Evolutionary conservation across 1,140 invertebrate species (phyloP).

Genomic region (Eufriesea mexicana): DNA sequence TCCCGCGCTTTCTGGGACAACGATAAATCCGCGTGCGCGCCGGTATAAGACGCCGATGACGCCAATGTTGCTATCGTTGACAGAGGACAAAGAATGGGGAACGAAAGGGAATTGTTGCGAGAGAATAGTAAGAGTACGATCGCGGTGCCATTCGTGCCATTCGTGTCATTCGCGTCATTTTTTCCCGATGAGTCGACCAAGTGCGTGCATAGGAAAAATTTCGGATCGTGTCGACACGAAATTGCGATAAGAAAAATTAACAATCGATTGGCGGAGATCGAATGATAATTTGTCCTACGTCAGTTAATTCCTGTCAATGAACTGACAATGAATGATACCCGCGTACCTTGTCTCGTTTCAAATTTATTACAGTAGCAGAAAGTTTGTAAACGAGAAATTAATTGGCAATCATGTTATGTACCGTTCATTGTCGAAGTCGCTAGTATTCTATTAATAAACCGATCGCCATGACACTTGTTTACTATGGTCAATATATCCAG

Average conservation of each 20-base stretch:
- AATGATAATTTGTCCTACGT: too few relatives aligned
- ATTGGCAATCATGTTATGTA: background rate
- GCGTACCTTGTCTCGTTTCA: too few relatives aligned
- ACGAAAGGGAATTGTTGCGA: background rate
- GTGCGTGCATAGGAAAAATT: too few relatives aligned
- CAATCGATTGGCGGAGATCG: too few relatives aligned
- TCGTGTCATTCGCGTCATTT: too few relatives aligned
- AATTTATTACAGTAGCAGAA: background rate
- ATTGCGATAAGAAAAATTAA: too few relatives aligned
- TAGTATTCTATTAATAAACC: background rate
- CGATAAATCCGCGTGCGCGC: conserved; percentile 60
- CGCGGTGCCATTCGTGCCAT: background rate
- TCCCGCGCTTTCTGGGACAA: conserved; percentile 58
- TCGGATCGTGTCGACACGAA: too few relatives aligned
- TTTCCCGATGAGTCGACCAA: too few relatives aligned
- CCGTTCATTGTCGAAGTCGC: background rate
- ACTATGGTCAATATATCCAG: too few relatives aligned
- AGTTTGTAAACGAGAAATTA: background rate
- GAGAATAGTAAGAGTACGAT: background rate
- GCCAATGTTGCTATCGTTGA: conserved; percentile 46
- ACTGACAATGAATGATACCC: too few relatives aligned
- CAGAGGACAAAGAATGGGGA: conserved; percentile 28
- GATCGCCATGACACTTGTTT: too few relatives aligned
- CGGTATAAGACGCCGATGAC: conserved; percentile 58
- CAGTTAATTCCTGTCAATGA: too few relatives aligned